These are phyloP conservation scores for Aegotheles bennettii DNA, from an alignment of 2,113 vertebrate species.

Conservation along the genomic window DNA sequence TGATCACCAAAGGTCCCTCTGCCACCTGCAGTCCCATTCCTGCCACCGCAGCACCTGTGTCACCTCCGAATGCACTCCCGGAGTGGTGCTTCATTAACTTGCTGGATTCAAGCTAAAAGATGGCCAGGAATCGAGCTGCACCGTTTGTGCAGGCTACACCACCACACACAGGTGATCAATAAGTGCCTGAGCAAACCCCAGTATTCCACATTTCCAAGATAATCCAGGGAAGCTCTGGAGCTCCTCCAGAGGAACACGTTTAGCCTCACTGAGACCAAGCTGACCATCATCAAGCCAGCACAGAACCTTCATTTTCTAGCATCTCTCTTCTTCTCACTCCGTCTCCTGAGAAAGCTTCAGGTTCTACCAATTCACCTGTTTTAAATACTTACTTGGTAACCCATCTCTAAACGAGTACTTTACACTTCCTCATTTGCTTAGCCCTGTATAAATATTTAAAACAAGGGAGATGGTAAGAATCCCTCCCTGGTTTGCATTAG, in stretches of 20 bases:
- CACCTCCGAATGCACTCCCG: neutral
- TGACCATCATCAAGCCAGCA: neutral
- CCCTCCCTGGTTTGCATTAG: neutral
- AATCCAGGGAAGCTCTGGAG: neutral
- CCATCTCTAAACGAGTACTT: neutral
- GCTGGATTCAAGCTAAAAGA: neutral
- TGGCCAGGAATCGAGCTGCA: neutral
- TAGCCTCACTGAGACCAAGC: neutral
- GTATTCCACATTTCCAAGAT: neutral
- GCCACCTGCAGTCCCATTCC: rapidly evolving
- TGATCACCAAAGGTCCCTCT: rapidly evolving
- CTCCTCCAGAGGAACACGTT: neutral
- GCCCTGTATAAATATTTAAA: neutral
- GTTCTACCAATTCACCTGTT: neutral
- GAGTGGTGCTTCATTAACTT: neutral
- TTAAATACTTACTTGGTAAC: neutral
- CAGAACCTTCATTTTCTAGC: neutral
- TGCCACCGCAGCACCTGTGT: neutral
- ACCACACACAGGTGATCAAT: neutral
- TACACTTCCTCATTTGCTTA: neutral
- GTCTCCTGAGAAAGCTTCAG: neutral
- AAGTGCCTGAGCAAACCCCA: neutral
- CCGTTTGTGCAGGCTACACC: neutral
- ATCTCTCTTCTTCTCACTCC: neutral
- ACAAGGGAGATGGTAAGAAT: neutral